phyloP scores from a whole-genome alignment of 2,888 invertebrate species.

The Eristalis intricaria region DNA sequence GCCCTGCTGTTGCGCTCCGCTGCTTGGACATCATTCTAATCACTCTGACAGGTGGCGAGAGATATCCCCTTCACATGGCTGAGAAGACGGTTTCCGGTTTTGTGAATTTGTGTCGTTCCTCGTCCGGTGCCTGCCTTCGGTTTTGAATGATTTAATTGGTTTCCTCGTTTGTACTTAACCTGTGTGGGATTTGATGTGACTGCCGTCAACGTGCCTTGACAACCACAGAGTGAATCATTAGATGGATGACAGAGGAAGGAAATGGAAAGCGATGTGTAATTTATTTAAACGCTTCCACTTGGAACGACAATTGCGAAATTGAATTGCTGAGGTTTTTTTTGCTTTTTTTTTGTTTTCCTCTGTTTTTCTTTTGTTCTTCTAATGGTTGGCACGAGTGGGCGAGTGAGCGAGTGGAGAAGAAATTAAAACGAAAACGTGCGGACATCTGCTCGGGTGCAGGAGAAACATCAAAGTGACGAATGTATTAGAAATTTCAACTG shows the following conservation, averaged over 20 bases:
- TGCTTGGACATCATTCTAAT: conserved; percentile 65
- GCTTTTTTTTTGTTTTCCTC: not conserved
- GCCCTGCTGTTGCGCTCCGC: conserved; percentile 31
- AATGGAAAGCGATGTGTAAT: not conserved
- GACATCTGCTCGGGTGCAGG: not conserved
- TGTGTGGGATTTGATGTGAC: not conserved
- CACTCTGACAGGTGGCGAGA: conserved; percentile 65
- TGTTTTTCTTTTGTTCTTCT: not conserved
- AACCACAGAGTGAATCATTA: conserved; percentile 21
- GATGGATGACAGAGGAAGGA: not conserved
- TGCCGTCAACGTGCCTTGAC: not conserved
- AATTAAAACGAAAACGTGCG: not conserved
- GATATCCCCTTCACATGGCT: conserved; percentile 23
- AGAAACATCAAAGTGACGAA: not conserved
- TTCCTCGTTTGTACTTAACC: conserved; percentile 7
- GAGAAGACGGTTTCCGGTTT: conserved; percentile 12
- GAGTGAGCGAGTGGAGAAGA: not conserved
- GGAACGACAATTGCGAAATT: conserved; percentile 9
- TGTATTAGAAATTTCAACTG: not conserved
- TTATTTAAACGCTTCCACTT: conserved; percentile 8
- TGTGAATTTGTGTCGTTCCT: not conserved
- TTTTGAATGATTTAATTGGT: conserved; percentile 40
- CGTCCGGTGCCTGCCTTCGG: not conserved
- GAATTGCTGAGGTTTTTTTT: not conserved
- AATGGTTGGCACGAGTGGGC: not conserved